These are phyloP conservation scores for Elmis aenea DNA, from an alignment of 2,888 invertebrate genomes.

Conservation along the genomic window DNA sequence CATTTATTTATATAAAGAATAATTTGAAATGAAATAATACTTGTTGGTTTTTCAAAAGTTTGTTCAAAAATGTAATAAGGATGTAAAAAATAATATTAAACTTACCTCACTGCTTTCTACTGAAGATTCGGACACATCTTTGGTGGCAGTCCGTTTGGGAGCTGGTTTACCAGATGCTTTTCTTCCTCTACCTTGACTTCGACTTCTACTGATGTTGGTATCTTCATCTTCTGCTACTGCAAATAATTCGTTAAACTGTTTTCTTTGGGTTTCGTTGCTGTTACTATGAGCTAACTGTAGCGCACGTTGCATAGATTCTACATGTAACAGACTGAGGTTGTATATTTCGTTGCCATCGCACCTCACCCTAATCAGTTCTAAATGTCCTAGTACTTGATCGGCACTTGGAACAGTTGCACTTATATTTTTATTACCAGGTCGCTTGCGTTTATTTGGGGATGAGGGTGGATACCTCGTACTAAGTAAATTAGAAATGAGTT, in stretches of 20 bases:
- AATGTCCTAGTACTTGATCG: constrained; percentile 84
- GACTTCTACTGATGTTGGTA: constrained; percentile 55
- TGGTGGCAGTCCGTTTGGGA: constrained; percentile 43
- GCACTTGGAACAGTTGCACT: constrained; percentile 68
- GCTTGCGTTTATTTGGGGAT: constrained; percentile 88
- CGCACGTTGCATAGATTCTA: constrained; percentile 88
- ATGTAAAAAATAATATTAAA: constrained; percentile 1
- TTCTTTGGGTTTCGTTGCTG: constrained; percentile 83
- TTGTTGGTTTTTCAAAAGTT: no score
- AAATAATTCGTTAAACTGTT: constrained; percentile 86
- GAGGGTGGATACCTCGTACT: constrained; percentile 81
- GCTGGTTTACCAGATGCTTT: constrained; percentile 41
- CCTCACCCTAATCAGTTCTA: constrained; percentile 81
- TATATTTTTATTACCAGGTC: constrained; percentile 68
- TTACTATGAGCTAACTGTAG: constrained; percentile 83
- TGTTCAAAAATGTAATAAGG: constrained; percentile 6
- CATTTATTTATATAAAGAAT: no score
- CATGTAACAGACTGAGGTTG: constrained; percentile 77
- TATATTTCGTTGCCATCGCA: constrained; percentile 62
- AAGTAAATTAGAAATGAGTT: constrained; percentile 71
- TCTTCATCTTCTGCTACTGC: constrained; percentile 84
- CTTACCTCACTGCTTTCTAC: constrained; percentile 77
- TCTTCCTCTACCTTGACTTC: constrained; percentile 55
- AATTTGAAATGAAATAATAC: no score
- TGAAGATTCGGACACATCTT: constrained; percentile 57